phyloP scores from a whole-genome alignment of 2,888 invertebrate species.

The Lingula anatina region DNA sequence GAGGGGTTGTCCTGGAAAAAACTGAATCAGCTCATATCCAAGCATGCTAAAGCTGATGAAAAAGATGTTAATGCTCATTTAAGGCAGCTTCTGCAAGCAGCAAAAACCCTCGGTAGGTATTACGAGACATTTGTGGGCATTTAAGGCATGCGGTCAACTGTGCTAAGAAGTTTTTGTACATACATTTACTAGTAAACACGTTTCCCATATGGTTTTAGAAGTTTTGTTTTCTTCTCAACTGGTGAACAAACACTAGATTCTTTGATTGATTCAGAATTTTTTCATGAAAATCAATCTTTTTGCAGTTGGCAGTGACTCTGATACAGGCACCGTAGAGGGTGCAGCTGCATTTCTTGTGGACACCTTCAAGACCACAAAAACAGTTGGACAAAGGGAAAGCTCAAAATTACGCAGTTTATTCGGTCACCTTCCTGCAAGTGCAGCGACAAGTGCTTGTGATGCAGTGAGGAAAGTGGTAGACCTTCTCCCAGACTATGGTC shows the following conservation, averaged over 20 bases:
- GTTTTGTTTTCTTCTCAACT: not conserved
- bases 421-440: constrained; percentile 44
- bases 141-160: too few species aligned
- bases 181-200: constrained; percentile 6
- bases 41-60: constrained; percentile 17
- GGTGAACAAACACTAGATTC: too few species aligned
- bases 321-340: constrained; percentile 31
- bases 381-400: constrained; percentile 32
- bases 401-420: constrained; percentile 33
- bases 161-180: not conserved
- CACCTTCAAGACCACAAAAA: constrained; percentile 28
- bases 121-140: not conserved
- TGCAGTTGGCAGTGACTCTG: constrained; percentile 32
- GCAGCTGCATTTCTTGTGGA: constrained; percentile 41
- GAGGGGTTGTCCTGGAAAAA: constrained; percentile 27
- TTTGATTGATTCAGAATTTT: not conserved
- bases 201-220: not conserved
- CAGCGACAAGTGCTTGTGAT: constrained; percentile 37
- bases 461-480: constrained; percentile 26
- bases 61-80: constrained; percentile 19
- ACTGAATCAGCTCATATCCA: constrained; percentile 18
- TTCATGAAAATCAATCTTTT: constrained; percentile 1
- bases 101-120: constrained; percentile 22
- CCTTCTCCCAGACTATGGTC: constrained; percentile 34
- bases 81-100: constrained; percentile 26